Conservation (phyloP, 2,888 invertebrate species). For the Buathra laborator region DNA sequence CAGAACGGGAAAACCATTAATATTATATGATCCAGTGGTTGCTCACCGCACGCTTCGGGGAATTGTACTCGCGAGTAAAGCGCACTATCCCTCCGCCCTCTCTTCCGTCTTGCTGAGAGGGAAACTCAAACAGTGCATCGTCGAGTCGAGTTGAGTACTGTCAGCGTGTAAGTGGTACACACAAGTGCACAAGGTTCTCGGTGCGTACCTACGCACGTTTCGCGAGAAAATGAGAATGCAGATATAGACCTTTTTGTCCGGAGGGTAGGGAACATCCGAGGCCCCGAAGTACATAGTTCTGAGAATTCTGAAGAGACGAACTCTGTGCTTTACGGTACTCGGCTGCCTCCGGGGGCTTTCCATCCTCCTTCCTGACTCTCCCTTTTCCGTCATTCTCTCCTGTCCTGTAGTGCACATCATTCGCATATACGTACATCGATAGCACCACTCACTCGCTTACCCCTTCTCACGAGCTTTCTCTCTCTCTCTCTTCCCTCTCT, state of each 20-base stretch:
- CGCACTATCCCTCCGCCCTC: background rate
- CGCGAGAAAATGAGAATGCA: slow-evolving; percentile 26
- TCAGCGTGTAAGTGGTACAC: slow-evolving; percentile 25
- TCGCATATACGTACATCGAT: slow-evolving; percentile 47
- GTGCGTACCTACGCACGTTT: slow-evolving; percentile 9
- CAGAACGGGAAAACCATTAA: slow-evolving; percentile 28
- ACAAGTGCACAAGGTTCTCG: slow-evolving; percentile 4
- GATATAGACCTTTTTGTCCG: slow-evolving; percentile 10
- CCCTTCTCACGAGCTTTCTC: slow-evolving; percentile 32
- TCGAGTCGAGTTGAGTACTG: slow-evolving; percentile 20
- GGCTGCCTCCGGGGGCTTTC: slow-evolving; percentile 12
- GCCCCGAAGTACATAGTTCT: slow-evolving; percentile 1
- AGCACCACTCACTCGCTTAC: slow-evolving; percentile 32
- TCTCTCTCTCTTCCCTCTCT: slow-evolving; percentile 8
- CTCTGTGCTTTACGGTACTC: slow-evolving; percentile 38
- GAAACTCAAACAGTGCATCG: slow-evolving; percentile 37
- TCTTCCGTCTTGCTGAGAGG: background rate
- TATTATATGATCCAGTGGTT: slow-evolving; percentile 24
- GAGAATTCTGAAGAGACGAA: slow-evolving; percentile 36
- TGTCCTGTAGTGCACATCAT: slow-evolving; percentile 29
- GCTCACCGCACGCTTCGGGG: slow-evolving; percentile 1
- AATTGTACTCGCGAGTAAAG: background rate
- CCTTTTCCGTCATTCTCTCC: slow-evolving; percentile 13
- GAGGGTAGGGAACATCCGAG: background rate
- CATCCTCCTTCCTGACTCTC: slow-evolving; percentile 27